These are phyloP conservation scores for Tympanoctomys barrerae DNA, from an alignment of 2,797 vertebrate species.

Conservation along the genomic window DNA sequence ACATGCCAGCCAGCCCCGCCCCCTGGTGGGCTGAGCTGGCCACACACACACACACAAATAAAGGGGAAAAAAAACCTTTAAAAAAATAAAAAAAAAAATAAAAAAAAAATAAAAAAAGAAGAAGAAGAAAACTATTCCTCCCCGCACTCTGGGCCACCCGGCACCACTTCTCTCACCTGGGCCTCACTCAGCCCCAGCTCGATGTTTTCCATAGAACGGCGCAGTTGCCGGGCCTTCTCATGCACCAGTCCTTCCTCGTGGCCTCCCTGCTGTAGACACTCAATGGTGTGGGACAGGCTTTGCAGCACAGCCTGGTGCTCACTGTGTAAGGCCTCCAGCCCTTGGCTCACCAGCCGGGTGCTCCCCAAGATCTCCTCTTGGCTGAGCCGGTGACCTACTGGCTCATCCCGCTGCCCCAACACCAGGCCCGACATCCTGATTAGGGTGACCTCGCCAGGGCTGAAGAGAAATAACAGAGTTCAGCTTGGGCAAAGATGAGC, in stretches of 20 bases:
- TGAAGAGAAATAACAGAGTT: constrained; percentile 61
- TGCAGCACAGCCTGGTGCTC: constrained; percentile 99
- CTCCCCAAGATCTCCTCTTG: constrained; percentile 99
- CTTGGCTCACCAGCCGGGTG: constrained; percentile 98
- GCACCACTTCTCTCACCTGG: constrained; percentile 90
- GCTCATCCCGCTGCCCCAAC: constrained; percentile 76
- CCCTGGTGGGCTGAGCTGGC: no score
- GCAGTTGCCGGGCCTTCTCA: constrained; percentile 97
- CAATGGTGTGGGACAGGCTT: constrained; percentile 98
- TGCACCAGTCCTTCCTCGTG: constrained; percentile 97
- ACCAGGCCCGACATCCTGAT: constrained; percentile 77
- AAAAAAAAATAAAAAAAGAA: no score
- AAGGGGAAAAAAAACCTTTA: no score
- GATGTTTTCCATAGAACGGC: constrained; percentile 99
- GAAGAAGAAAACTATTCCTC: not conserved
- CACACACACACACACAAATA: no score
- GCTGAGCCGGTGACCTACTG: constrained; percentile 92
- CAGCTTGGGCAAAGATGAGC: not conserved
- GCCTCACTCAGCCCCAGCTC: constrained; percentile 98
- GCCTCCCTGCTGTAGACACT: constrained; percentile 98
- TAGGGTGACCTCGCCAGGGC: not conserved
- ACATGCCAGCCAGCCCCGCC: no score
- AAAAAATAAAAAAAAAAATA: no score
- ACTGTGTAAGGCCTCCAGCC: constrained; percentile 97
- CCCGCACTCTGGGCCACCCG: not conserved